Evolutionary conservation across 2,888 invertebrate species (phyloP), one percentile per base, ranked within the genome.

Genomic region (Luffia ferchaultella): DNA sequence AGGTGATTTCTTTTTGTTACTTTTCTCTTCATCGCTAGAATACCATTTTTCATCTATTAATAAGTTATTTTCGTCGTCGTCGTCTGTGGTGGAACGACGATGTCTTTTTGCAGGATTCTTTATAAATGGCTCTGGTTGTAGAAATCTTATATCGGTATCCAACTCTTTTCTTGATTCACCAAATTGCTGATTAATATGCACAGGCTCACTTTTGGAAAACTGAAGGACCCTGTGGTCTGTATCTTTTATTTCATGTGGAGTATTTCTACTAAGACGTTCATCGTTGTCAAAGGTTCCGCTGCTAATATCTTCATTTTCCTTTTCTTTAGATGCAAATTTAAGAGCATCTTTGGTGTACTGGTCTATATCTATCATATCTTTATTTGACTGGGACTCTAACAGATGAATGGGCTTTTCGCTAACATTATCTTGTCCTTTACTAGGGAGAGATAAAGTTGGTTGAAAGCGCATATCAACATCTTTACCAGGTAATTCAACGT

Each of bases 11-110:
- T 64, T 73, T 61, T 74, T 83, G 18, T 54, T 62, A 19, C 68
- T 65, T 53, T 90, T 92, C 60, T 90, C 90, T 59, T 91, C 92
- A 59, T 93, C 93, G 65, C 92, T 93, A 1, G 93, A 93, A 65
- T 93, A 93, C 90, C 93, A 93, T 70, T 90, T 89, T 59, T 86
- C 86, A 57, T 86, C 86, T 53, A 86, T 86, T 54, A 80, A 70
- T 57, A 86, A 70, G 66, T 86, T 86, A 52, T 86, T 86, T 56
- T 87, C 87, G 61, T 88, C 87, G 53, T 87, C 87, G 50, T 86
- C 85, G 58, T 86, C 86, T 50, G 85, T 87, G 48, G 85, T 84
- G 20, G 82, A 83, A 1, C 78, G 76, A 45, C 84, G 76, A 60
- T 76, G 70, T 56, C 75, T 65, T 61, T 80, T 82, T 57, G 77